Base-by-base conservation (phyloP, 2,888 invertebrate genomes). In the Erebia epiphron region DNA sequence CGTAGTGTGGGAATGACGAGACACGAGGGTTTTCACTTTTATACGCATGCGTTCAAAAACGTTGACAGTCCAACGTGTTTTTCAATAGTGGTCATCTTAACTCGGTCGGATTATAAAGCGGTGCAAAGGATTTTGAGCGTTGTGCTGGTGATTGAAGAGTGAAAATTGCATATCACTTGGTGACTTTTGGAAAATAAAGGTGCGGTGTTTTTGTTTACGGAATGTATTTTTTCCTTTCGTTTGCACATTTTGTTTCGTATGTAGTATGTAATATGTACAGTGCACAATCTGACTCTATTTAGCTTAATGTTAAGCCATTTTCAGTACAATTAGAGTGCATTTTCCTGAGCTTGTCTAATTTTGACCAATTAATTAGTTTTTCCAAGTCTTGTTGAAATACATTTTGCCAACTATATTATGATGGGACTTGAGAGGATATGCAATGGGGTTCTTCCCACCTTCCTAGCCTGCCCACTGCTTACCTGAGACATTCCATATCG, bases 121-220 rank as follows among this genome's bases (percentile, higher is more conserved):
- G 13, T 46, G 18, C 56, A n/a, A 18, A 10, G 56, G 18, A 57
- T 18, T 66, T 14, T 66, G 43, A 66, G 18, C 43, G 21, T 21
- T 66, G 21, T 46, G 8, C 10, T 14, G 0, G 16, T n/a, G 46
- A 4, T 1, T 0, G 9, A 66, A 54, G 18, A 43, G 54, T 56
- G 56, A 66, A 66, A 57, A 43, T 56, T 41, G 56, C 21, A 8
- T 56, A 7, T 57, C n/a, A 2, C 18, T 18, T 14, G 14, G 13
- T n/a, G 65, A 56, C 8, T 21, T 43, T 56, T 54, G 65, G 65
- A 65, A 64, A 56, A 65, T 65, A 41, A 63, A 66, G 66, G 66
- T 57, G 56, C 56, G 26, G 26, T 57, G 56, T 57, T 57, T 26
- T 26, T 57, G 56, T 26, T 57, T 57, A 57, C 56, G 13, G 18